These are phyloP conservation scores for Helarctos malayanus DNA, from an alignment of 2,797 vertebrate genomes.

Conservation along the genomic window DNA sequence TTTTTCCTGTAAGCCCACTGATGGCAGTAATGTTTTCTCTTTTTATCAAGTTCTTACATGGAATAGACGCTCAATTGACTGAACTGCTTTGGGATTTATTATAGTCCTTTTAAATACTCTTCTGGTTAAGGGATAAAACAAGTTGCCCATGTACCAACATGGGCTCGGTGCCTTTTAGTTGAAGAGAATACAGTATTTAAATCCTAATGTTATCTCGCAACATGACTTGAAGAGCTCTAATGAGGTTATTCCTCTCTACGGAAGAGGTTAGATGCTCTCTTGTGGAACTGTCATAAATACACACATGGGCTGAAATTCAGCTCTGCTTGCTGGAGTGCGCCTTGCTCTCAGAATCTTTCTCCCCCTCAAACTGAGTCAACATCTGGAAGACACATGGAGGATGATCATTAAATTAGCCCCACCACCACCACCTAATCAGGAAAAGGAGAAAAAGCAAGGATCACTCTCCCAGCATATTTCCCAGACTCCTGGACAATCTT, in stretches of 20 bases:
- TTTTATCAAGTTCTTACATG: neutral
- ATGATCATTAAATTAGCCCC: neutral
- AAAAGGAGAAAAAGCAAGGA: slow-evolving; percentile 62
- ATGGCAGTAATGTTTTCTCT: neutral
- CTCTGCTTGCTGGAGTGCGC: neutral
- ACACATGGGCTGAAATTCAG: neutral
- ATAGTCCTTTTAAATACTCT: neutral
- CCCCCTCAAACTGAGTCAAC: slow-evolving; percentile 38
- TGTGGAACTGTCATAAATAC: neutral
- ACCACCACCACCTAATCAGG: neutral
- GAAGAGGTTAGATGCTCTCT: neutral
- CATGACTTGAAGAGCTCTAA: neutral
- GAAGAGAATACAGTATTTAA: neutral
- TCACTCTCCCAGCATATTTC: slow-evolving; percentile 46
- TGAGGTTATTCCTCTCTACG: neutral
- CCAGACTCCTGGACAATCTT: slow-evolving; percentile 61
- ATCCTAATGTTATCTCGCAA: neutral
- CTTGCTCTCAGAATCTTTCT: neutral
- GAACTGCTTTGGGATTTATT: slow-evolving; percentile 4
- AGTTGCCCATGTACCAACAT: neutral
- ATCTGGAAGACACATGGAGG: slow-evolving; percentile 80
- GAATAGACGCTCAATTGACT: neutral
- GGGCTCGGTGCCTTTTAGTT: neutral
- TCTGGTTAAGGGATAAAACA: neutral
- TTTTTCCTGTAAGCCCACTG: neutral